Evolutionary conservation across 2,797 vertebrate genomes (phyloP), one percentile per base, ranked within the genome.

Genomic region (Pagetopsis macropterus): DNA sequence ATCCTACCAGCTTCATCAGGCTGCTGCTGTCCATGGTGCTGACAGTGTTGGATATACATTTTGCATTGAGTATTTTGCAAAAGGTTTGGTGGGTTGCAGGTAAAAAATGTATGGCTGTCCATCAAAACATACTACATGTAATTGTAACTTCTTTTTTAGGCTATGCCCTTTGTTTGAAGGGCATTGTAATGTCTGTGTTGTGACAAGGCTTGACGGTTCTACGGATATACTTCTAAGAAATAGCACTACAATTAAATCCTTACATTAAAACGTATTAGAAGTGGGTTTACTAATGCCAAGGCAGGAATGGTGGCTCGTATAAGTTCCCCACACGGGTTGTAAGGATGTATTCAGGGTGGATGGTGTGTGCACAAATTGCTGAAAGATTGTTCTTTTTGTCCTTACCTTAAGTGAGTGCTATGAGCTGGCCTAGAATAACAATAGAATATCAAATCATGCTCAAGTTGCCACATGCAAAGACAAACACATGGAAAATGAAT

Each of bases 21-120:
- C 21, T 16, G 13, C 17, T 61, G 58, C 58, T 62, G 41, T 37
- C 68, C 68, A 62, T 54, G 58, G 68, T 62, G 19, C 17, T 52
- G 48, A 49, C 59, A 7, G 3, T 9, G 54, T 17, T 3, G 17
- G 4, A 12, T 10, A 21, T 41, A 8, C 2, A n/a, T 59, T 33
- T 58, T 41, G 54, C 27, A 21, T 37, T 67, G 31, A 19, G n/a
- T 2, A 7, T 51, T 41, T 41, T 16, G 4, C 17, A 45, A n/a
- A n/a, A 19, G 5, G 9, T 55, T 9, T 10, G 8, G 23, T 46
- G 51, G 19, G 14, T 54, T 44, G 37, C 19, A 27, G 63, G 31
- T 63, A 4, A 50, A 63, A 50, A 21, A 50, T 0, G 1, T 54
- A 55, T 6, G n/a, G 16, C 0, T 1, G 15, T 46, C 43, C 6